Evolutionary conservation across 2,113 vertebrate genomes (phyloP).

Genomic region (Fulica atra): DNA sequence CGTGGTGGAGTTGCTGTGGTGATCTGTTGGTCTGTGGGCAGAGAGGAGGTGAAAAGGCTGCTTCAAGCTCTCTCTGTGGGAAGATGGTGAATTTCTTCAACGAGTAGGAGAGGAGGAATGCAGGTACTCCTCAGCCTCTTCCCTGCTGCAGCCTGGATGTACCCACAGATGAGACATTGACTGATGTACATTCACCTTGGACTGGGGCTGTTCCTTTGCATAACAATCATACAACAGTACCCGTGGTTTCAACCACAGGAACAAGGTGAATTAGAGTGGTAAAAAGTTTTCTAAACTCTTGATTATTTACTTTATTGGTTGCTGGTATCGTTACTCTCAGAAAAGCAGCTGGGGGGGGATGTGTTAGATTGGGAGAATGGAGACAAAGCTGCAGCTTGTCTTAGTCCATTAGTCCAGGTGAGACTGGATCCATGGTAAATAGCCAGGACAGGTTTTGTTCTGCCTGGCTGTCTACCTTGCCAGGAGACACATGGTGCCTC

Average conservation of each 20-base stretch:
- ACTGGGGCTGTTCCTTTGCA: not conserved
- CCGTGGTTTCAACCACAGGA: not conserved
- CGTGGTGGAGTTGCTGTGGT: not conserved
- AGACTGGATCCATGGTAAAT: not conserved
- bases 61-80: not conserved
- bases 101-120: not conserved
- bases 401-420: not conserved
- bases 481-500: not conserved
- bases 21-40: not conserved
- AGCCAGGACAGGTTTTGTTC: not conserved
- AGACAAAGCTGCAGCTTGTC: not conserved
- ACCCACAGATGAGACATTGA: not conserved
- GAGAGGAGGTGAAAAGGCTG: not conserved
- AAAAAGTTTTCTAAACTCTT: not conserved
- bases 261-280: not conserved
- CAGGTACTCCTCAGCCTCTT: not conserved
- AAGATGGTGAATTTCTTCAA: not conserved
- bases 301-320: not conserved
- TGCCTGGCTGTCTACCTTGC: not conserved
- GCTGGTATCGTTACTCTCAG: not conserved
- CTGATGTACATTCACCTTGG: not conserved
- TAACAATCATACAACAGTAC: not conserved
- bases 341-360: not conserved
- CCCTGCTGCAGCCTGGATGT: not conserved
- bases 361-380: not conserved